phyloP scores from a whole-genome alignment of 2,797 vertebrate genomes.

The Sebastes alutus region DNA sequence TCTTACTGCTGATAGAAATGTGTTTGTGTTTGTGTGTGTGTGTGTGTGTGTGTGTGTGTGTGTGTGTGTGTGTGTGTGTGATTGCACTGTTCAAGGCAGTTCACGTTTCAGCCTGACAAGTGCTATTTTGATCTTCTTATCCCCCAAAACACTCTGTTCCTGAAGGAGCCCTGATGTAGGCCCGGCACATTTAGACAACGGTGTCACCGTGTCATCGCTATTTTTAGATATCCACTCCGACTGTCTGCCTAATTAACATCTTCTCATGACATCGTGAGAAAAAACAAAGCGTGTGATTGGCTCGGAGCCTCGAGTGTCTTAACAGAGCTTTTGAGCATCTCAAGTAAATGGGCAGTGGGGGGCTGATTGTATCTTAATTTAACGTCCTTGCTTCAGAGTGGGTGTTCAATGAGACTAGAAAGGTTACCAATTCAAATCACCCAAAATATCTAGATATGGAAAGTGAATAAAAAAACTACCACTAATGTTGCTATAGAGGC shows the following conservation, averaged over 20 bases:
- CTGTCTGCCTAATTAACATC: slow-evolving; percentile 54
- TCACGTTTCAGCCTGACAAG: slow-evolving; percentile 17
- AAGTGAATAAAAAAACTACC: not conserved
- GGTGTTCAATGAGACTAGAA: not conserved
- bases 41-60: not conserved
- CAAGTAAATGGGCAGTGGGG: not conserved
- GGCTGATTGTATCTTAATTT: slow-evolving; percentile 37
- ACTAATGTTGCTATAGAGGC: not conserved
- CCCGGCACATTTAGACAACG: slow-evolving; percentile 3
- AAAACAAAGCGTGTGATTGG: slow-evolving; percentile 52
- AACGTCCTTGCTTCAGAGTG: not conserved
- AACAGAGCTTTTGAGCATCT: slow-evolving; percentile 21
- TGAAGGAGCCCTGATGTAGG: slow-evolving; percentile 33
- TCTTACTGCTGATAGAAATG: slow-evolving; percentile 35
- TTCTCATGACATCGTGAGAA: slow-evolving; percentile 38
- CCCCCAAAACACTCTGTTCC: slow-evolving; percentile 11
- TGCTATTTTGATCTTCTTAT: slow-evolving; percentile 41
- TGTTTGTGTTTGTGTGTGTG: not conserved
- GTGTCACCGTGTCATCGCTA: slow-evolving; percentile 49
- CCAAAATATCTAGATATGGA: not conserved
- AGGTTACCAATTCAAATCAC: not conserved
- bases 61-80: slow-evolving; percentile 1
- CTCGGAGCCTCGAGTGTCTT: slow-evolving; percentile 31
- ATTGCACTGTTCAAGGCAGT: slow-evolving; percentile 22
- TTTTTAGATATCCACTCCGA: slow-evolving; percentile 47